Evolutionary conservation across 2,888 invertebrate species (phyloP).

Genomic region (Acleris literana): DNA sequence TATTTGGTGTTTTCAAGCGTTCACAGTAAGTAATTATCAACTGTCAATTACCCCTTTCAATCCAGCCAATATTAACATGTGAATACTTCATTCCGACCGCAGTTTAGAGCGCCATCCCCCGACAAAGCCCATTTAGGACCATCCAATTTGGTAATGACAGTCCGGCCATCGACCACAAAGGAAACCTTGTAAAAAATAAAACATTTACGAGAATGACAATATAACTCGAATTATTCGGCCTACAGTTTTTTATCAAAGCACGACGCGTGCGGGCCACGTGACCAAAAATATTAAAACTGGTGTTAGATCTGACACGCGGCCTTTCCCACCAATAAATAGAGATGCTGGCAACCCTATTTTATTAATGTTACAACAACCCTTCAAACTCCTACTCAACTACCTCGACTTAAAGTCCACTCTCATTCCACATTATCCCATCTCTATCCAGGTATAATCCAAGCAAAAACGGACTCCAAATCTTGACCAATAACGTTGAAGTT

Average conservation of each 20-base stretch:
- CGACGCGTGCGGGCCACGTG: conserved; percentile 72
- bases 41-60: conserved; percentile 25
- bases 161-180: conserved; percentile 69
- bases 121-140: conserved; percentile 50
- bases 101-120: conserved; percentile 13
- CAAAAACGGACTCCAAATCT: conserved; percentile 43
- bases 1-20: neutral
- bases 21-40: conserved; percentile 5
- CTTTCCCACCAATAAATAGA: conserved; percentile 83
- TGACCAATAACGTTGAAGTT: conserved; percentile 43
- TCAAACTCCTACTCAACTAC: conserved; percentile 21
- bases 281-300: conserved; percentile 81
- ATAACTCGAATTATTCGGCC: conserved; percentile 78
- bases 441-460: neutral
- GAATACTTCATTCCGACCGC: conserved; percentile 29
- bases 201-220: conserved; percentile 80
- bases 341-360: conserved; percentile 69
- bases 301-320: conserved; percentile 83
- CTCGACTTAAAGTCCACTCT: conserved; percentile 1
- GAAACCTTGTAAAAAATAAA: conserved; percentile 62
- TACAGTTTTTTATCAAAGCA: conserved; percentile 81
- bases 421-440: neutral
- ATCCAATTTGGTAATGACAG: conserved; percentile 72
- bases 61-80: conserved; percentile 31
- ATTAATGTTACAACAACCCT: conserved; percentile 37